phyloP scores from a whole-genome alignment of 2,888 invertebrate species.

The Halictus ligatus region DNA sequence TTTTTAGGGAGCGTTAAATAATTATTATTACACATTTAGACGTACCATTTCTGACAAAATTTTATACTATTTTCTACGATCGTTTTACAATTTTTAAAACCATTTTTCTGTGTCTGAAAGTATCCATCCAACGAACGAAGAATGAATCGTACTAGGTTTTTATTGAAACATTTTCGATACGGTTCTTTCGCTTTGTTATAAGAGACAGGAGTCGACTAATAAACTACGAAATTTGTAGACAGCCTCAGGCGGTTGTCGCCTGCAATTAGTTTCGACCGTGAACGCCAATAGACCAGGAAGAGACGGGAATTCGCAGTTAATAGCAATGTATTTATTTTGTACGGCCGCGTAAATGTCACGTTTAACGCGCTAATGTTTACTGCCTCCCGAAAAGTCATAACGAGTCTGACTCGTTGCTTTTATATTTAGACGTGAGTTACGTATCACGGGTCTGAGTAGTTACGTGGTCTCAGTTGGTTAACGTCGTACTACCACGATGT shows the following conservation, averaged over 20 bases:
- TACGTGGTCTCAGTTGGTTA: slow-evolving; percentile 59
- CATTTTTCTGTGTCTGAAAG: too few species aligned
- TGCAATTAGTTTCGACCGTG: neutral
- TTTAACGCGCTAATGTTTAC: slow-evolving; percentile 22
- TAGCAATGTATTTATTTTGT: slow-evolving; percentile 14
- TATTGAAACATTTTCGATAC: neutral
- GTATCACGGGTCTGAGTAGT: slow-evolving; percentile 21
- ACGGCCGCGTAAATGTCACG: slow-evolving; percentile 22
- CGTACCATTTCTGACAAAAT: too few species aligned
- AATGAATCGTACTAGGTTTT: too few species aligned
- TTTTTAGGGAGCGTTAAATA: too few species aligned
- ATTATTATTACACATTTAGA: too few species aligned
- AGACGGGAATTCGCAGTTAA: slow-evolving; percentile 1
- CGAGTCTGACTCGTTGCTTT: slow-evolving; percentile 40
- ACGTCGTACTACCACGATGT: slow-evolving; percentile 23
- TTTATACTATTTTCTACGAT: too few species aligned
- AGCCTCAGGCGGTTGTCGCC: neutral
- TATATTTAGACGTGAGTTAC: slow-evolving; percentile 51
- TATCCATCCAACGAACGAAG: too few species aligned
- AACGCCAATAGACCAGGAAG: slow-evolving; percentile 2
- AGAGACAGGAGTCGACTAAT: neutral
- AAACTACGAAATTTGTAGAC: neutral
- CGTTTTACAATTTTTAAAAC: too few species aligned
- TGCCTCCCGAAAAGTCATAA: slow-evolving; percentile 39
- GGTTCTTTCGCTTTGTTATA: neutral